Conservation (phyloP, 2,113 vertebrate genomes). For the Crotalus helleri region DNA sequence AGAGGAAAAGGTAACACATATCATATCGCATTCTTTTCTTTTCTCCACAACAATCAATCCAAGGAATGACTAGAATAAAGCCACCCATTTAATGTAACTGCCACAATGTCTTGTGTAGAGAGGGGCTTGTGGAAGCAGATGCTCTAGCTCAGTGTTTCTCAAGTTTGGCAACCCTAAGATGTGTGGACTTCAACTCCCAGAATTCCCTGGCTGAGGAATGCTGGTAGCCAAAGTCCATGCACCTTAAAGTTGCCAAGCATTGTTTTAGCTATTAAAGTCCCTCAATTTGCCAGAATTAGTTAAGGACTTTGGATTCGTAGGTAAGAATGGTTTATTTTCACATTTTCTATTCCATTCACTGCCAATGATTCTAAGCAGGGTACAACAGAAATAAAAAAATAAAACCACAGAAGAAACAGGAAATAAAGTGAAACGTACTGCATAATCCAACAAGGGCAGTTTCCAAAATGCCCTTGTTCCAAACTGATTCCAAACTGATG, state of each 20-base stretch:
- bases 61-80: no score
- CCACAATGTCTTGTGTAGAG: neutral
- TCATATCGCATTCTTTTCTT: no score
- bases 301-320: neutral
- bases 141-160: neutral
- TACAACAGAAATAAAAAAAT: neutral
- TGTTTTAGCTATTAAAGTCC: neutral
- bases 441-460: neutral
- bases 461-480: neutral
- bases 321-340: neutral
- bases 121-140: neutral
- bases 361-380: neutral
- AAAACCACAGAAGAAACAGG: neutral
- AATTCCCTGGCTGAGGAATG: neutral
- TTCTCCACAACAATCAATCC: no score
- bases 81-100: neutral
- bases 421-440: neutral
- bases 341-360: neutral
- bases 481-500: no score
- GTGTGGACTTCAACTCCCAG: neutral
- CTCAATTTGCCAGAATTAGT: neutral
- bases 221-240: neutral
- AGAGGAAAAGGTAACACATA: no score
- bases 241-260: neutral
- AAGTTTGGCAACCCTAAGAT: neutral